Evolutionary conservation across 1,140 invertebrate species (phyloP), one percentile per base, ranked within the genome.

Genomic region (Acromyrmex heyeri): DNA sequence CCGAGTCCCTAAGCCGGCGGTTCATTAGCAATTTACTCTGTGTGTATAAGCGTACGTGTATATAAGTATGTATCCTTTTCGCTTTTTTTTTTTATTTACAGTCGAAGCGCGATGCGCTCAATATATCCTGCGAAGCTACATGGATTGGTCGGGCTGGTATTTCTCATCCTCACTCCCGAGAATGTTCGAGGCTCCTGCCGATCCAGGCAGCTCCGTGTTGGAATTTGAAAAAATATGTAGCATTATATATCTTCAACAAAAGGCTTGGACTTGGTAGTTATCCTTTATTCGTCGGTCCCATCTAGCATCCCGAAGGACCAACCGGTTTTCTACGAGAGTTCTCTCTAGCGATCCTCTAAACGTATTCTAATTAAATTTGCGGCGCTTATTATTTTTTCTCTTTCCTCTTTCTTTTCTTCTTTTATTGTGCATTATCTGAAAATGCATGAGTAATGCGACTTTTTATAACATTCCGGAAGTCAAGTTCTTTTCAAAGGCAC

Each of bases 171-270:
- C 5, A 0, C 18, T 2, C 27, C n/a, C 21, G 10, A 48, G 24
- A 53, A 27, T 27, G 12, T 6, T 18, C 3, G 30, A 75, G 75
- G 24, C 44, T 75, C 16, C 34, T 8, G 44, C 50, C 62, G 50
- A 10, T 27, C 2, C 27, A 59, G n/a, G 34, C 14, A 14, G 55
- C 14, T 65, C 50, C 16, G 16, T 65, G 61, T 53, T 21, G 76
- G 69, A 73, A 65, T 69, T 57, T 90, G 72, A 78, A 89, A 90
- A 90, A 89, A 89, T 90, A 90, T 62, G 48, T n/a, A 24, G n/a
- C 57, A 38, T 86, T 21, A 50, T 44, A 12, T 67, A 67, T 67
- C 24, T 70, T 55, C 14, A 89, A 82, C 62, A 21, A 73, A 86
- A 72, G 88, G 38, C 55, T 48, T 50, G 53, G 38, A 70, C 27